Conservation (phyloP, 2,888 invertebrate genomes). For the Zele albiditarsus region DNA sequence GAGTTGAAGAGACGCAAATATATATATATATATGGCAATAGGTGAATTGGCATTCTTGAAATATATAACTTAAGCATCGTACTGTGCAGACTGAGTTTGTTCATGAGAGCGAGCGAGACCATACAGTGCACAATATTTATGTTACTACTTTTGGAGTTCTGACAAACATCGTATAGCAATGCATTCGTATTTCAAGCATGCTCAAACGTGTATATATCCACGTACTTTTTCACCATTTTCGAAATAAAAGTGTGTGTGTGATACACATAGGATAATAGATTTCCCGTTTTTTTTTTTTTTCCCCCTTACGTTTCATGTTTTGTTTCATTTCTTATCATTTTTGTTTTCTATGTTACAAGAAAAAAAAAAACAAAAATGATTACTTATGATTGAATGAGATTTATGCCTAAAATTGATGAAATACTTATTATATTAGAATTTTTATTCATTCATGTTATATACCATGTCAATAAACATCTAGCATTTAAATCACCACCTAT, state of each 20-base stretch:
- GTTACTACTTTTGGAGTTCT: conserved; percentile 48
- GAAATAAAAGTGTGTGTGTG: conserved; percentile 16
- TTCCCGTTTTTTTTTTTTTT: conserved; percentile 12
- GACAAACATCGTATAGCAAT: conserved; percentile 45
- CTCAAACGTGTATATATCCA: conserved; percentile 19
- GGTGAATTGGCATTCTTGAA: conserved; percentile 16
- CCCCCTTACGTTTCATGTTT: not conserved
- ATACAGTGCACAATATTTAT: conserved; percentile 49
- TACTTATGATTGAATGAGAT: too few relatives aligned
- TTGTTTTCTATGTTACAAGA: not conserved
- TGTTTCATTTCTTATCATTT: not conserved
- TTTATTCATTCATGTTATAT: not conserved
- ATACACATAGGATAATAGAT: conserved; percentile 15
- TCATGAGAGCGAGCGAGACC: conserved; percentile 25
- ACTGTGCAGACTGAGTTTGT: conserved; percentile 14
- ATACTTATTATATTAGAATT: too few relatives aligned
- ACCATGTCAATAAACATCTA: not conserved
- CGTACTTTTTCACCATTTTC: conserved; percentile 25
- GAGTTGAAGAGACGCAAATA: not conserved
- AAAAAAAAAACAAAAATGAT: too few relatives aligned
- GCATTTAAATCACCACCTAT: conserved; percentile 15
- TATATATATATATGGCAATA: conserved; percentile 6
- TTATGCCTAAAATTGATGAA: too few relatives aligned
- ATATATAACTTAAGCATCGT: conserved; percentile 16
- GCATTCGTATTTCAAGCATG: conserved; percentile 28